These are phyloP conservation scores for Geococcyx californianus DNA, from an alignment of 2,113 vertebrate species.

Conservation along the genomic window DNA sequence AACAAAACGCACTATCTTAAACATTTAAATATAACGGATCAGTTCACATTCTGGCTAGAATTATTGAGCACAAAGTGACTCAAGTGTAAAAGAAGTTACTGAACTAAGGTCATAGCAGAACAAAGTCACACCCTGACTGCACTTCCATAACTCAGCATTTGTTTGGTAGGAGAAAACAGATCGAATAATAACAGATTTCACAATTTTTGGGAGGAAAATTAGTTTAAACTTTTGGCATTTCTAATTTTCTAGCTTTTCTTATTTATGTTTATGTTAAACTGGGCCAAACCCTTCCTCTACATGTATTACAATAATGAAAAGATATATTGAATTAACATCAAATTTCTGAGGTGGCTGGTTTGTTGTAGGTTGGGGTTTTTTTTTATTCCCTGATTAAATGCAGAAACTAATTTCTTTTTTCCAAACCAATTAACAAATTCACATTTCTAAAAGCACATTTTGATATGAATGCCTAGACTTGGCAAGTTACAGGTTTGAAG, in stretches of 20 bases:
- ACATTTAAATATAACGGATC: not conserved
- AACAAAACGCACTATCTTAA: not conserved
- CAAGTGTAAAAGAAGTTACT: not conserved
- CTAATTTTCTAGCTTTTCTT: not conserved
- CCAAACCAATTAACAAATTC: not conserved
- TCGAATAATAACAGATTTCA: not conserved
- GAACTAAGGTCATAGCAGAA: not conserved
- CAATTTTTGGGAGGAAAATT: not conserved
- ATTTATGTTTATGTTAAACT: not conserved
- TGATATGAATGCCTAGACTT: not conserved
- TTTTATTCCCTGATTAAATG: not conserved
- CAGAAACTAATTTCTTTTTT: not conserved
- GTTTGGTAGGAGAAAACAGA: not conserved
- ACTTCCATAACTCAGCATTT: not conserved
- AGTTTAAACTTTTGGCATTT: not conserved
- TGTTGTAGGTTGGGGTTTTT: not conserved
- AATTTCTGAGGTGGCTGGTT: not conserved
- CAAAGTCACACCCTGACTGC: not conserved
- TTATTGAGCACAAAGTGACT: not conserved
- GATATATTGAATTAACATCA: not conserved
- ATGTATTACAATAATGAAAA: not conserved
- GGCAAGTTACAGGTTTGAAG: not conserved
- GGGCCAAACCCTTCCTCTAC: not conserved
- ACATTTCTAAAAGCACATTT: not conserved
- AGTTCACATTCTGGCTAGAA: fast-evolving